Evolutionary conservation across 2,888 invertebrate genomes (phyloP), one percentile per base, ranked within the genome.

Genomic region (Peribatodes rhomboidaria): DNA sequence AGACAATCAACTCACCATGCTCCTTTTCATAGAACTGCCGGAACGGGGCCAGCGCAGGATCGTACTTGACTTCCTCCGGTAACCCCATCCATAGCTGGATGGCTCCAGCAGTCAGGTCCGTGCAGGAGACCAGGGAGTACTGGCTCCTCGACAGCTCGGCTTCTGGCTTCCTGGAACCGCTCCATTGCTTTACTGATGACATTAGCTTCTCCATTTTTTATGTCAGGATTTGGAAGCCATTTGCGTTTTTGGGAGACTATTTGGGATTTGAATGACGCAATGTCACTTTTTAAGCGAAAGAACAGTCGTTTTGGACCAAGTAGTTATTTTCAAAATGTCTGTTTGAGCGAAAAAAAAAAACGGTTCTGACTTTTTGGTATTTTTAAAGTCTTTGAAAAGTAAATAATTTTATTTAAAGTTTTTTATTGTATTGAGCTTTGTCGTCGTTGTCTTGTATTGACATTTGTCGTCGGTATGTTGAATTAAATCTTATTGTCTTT

Each of bases 31-130:
- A 94, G 70, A 90, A 89, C 65, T 87, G 89, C 60, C 92, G 85
- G 72, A 95, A 95, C 10, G 94, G 92, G 27, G 94, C 94, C 78
- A 96, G 85, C 39, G 95, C 95, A 0, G 96, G 95, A 80, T 96
- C 96, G 68, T 95, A 94, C 49, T 95, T 94, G 67, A 96, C 94
- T 70, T 95, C 94, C 65, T 95, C 94, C 0, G 96, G 96, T 8
- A 96, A 76, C 8, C 94, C 93, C 20, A 94, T 87, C 96, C 96
- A 96, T 14, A 95, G 94, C 76, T 95, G 94, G 9, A 96, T 82
- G 0, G 95, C 94, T 0, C 94, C 94, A 14, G 94, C 93, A 0
- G 94, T 95, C 65, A 95, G 85, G 69, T 95, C 95, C 61, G 86
- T 90, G 18, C 87, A 90, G 4, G 94, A 90, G 14, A 93, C 91